These are phyloP conservation scores for Arctia plantaginis DNA, from an alignment of 2,888 invertebrate genomes.

Conservation along the genomic window DNA sequence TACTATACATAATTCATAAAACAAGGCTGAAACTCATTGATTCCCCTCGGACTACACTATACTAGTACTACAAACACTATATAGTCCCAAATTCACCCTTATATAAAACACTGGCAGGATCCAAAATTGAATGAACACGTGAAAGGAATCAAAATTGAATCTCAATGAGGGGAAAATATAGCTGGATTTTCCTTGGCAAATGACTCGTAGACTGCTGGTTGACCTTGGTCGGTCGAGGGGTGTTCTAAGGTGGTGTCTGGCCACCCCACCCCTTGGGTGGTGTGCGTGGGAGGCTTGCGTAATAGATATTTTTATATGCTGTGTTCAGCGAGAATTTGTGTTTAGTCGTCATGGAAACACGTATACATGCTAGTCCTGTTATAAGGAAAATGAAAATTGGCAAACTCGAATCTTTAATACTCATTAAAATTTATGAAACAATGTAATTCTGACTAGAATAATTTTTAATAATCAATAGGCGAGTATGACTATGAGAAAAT, in stretches of 20 bases:
- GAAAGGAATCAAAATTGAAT: conserved; percentile 45
- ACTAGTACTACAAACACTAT: conserved; percentile 57
- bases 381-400: conserved; percentile 16
- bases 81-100: conserved; percentile 53
- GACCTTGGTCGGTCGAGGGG: conserved; percentile 78
- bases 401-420: neutral
- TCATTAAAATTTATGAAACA: neutral
- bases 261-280: conserved; percentile 56
- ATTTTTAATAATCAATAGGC: too few species aligned
- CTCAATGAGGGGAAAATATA: conserved; percentile 37
- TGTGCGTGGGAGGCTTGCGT: conserved; percentile 77
- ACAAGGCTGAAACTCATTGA: conserved; percentile 76
- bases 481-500: too few species aligned
- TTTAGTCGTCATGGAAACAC: conserved; percentile 58
- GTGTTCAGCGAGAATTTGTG: conserved; percentile 57
- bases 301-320: conserved; percentile 78
- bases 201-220: conserved; percentile 60
- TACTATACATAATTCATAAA: conserved; percentile 76
- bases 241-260: conserved; percentile 70
- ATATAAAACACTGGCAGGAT: conserved; percentile 32
- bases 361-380: conserved; percentile 13
- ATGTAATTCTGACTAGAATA: neutral
- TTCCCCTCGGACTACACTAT: conserved; percentile 65
- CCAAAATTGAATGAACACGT: conserved; percentile 43
- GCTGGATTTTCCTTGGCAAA: conserved; percentile 50